phyloP scores from a whole-genome alignment of 2,113 vertebrate genomes.

The Gnathonemus longibarbis region DNA sequence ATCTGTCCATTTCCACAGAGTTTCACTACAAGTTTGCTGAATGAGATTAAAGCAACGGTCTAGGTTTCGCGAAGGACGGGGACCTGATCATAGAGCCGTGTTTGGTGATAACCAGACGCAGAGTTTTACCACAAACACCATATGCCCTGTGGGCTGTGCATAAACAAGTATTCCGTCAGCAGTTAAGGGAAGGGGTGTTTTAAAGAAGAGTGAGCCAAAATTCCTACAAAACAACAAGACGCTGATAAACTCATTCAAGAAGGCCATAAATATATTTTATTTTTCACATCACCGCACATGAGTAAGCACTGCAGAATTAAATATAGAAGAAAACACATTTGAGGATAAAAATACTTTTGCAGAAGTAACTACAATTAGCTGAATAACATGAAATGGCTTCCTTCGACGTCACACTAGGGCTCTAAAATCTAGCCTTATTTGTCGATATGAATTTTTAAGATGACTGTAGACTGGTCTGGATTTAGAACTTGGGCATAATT shows the following conservation, averaged over 20 bases:
- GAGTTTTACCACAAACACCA: not conserved
- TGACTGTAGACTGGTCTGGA: not conserved
- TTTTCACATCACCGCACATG: not conserved
- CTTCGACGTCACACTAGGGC: not conserved
- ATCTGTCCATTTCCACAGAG: not conserved
- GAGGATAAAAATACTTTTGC: not conserved
- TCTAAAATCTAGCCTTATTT: not conserved
- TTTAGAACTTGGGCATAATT: not conserved
- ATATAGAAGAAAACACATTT: not conserved
- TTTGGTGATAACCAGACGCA: not conserved
- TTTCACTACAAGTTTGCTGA: not conserved
- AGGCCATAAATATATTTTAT: not conserved
- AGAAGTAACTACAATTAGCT: not conserved
- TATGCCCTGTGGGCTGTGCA: not conserved
- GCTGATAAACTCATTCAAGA: not conserved
- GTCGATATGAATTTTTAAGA: not conserved
- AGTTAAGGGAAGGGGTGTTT: not conserved
- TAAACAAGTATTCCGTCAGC: not conserved
- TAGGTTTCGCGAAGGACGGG: slow-evolving; percentile 61
- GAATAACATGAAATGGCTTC: not conserved
- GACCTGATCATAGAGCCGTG: slow-evolving; percentile 65
- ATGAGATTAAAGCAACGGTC: not conserved
- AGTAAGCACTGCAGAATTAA: not conserved
- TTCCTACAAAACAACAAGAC: not conserved
- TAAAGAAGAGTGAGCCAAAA: not conserved